Evolutionary conservation across 2,888 invertebrate species (phyloP), one percentile per base, ranked within the genome.

Genomic region (Gymnoscelis rufifasciata): DNA sequence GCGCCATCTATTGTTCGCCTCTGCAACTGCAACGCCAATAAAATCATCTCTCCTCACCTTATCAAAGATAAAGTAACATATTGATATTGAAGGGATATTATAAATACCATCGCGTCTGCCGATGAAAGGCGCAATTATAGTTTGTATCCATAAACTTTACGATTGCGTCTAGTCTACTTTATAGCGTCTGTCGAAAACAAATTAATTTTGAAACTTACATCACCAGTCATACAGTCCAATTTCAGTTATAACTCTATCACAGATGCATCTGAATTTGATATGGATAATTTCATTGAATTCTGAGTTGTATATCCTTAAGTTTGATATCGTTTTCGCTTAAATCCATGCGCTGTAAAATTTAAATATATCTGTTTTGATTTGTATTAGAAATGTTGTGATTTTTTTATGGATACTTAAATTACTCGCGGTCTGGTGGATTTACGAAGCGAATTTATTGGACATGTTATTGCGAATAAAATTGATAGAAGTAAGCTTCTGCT

Each of bases 121-220:
- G 56, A 54, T 54, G 58, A 58, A 52, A 56, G 52, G 40, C 51
- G 54, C 66, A 59, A 64, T 75, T 69, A 72, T 72, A 70, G 64
- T 70, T 67, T 63, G 68, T 65, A 62, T 57, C 68, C 63, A 74
- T 79, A 76, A 78, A 77, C 61, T 76, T 79, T 78, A 80, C 67
- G 77, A 76, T 65, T 65, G 60, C 59, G 78, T 77, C 77, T 79
- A 74, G 76, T 70, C 74, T 60, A 69, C 66, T 72, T 73, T 72
- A 75, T 62, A 53, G 41, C 52, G 54, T 59, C 56, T 53, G 45
- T 28, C 28, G 12, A n/a, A 10, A 33, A 27, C 12, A 36, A 35
- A 29, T 35, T 23, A 36, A 45, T 23, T 38, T 35, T 27, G 12
- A 45, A 35, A 13, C 36, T 42, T 50, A 41, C 7, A 13, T 6